Conservation (phyloP, 2,797 vertebrate species). For the Pelochelys cantorii region DNA sequence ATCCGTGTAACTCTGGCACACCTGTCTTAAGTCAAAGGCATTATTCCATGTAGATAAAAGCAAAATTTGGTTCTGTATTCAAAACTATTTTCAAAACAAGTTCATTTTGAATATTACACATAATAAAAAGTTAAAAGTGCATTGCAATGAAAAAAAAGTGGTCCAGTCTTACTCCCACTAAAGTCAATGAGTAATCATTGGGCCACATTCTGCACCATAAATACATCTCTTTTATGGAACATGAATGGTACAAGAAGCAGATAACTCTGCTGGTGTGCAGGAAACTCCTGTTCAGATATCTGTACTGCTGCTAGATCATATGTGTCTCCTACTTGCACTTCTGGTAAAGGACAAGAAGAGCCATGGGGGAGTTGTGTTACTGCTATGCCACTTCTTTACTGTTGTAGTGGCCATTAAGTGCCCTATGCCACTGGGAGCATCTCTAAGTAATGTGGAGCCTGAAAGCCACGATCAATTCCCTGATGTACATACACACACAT, state of each 20-base stretch:
- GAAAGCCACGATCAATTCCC: not conserved
- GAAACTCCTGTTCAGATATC: not conserved
- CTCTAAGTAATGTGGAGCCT: not conserved
- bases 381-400: not conserved
- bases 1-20: conserved; percentile 12
- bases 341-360: not conserved
- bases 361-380: not conserved
- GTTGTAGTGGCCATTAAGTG: not conserved
- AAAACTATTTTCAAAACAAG: not conserved
- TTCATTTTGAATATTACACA: conserved; percentile 31
- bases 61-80: conserved; percentile 17
- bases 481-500: not conserved
- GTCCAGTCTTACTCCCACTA: not conserved
- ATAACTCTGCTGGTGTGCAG: not conserved
- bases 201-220: not conserved
- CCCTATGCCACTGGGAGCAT: not conserved
- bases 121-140: conserved; percentile 28
- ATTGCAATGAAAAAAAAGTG: not conserved
- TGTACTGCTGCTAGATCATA: not conserved
- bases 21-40: conserved; percentile 25
- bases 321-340: too few relatives aligned
- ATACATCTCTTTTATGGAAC: not conserved
- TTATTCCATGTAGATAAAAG: not conserved
- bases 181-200: conserved; percentile 7
- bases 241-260: not conserved